Conservation (phyloP, 1,140 invertebrate genomes). For the Lepidostoma basale region DNA sequence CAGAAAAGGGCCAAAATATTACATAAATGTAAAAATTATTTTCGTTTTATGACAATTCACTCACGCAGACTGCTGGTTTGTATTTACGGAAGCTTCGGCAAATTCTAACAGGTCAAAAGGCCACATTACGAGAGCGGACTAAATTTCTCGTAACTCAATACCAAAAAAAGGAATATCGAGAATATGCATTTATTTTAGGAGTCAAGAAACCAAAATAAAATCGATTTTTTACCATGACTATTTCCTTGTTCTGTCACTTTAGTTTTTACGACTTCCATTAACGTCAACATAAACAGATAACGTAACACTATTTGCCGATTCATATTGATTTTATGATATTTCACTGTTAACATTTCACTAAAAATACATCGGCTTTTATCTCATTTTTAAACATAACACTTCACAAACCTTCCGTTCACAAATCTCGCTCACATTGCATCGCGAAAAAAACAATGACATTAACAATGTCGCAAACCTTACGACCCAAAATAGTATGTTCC, state of each 20-base stretch:
- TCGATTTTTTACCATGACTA: conserved; percentile 42
- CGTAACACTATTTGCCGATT: conserved; percentile 36
- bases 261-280: conserved; percentile 37
- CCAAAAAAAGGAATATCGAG: conserved; percentile 14
- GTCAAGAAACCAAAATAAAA: conserved; percentile 38
- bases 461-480: conserved; percentile 19
- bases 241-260: conserved; percentile 41
- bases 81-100: conserved; percentile 6
- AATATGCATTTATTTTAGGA: conserved; percentile 33
- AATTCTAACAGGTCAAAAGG: conserved; percentile 11
- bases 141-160: conserved; percentile 9
- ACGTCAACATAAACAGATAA: conserved; percentile 36
- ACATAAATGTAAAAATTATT: conserved; percentile 23
- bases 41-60: conserved; percentile 8
- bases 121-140: background rate
- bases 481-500: background rate
- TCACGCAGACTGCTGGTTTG: background rate
- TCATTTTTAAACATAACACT: conserved; percentile 37
- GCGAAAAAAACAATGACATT: conserved; percentile 40
- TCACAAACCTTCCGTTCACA: conserved; percentile 21
- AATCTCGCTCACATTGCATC: conserved; percentile 37
- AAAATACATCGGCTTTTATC: conserved; percentile 31
- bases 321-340: conserved; percentile 36
- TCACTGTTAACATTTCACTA: conserved; percentile 34
- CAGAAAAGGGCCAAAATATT: background rate